Evolutionary conservation across 1,140 invertebrate species (phyloP).

Genomic region (Magallana gigas): DNA sequence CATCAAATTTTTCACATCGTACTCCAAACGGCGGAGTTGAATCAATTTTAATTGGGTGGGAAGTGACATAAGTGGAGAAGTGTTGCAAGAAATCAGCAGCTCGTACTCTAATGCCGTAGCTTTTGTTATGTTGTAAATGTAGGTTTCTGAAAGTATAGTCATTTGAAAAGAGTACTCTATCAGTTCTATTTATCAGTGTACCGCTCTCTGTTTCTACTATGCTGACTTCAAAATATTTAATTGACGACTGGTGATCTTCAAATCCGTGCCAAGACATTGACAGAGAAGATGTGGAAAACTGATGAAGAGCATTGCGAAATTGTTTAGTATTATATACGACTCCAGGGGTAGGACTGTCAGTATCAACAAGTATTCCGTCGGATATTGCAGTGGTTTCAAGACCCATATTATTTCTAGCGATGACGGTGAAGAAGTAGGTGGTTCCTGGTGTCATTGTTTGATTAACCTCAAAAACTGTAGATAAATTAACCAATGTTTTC

Average conservation of each 20-base stretch:
- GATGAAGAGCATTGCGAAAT: conserved; percentile 39
- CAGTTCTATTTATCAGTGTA: neutral
- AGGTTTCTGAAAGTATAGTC: neutral
- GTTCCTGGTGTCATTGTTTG: conserved; percentile 48
- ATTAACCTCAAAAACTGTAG: conserved; percentile 49
- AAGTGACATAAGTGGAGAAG: neutral
- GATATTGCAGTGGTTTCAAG: conserved; percentile 44
- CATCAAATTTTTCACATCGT: neutral
- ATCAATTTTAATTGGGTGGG: conserved; percentile 33
- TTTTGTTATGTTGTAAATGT: neutral
- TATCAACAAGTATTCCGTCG: conserved; percentile 61
- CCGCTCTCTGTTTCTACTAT: neutral
- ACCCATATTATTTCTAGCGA: conserved; percentile 46
- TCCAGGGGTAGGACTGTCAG: conserved; percentile 51
- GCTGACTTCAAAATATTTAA: conserved; percentile 43
- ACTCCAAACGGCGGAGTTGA: conserved; percentile 19
- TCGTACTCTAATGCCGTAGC: neutral
- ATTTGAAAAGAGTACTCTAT: neutral
- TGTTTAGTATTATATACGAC: conserved; percentile 58
- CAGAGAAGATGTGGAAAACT: conserved; percentile 40
- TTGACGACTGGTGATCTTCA: conserved; percentile 60
- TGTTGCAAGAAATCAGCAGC: conserved; percentile 33
- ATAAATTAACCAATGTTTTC: conserved; percentile 2
- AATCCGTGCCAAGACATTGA: conserved; percentile 63
- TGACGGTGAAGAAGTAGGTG: conserved; percentile 51